Evolutionary conservation across 2,888 invertebrate species (phyloP).

Genomic region (Trilocha varians): DNA sequence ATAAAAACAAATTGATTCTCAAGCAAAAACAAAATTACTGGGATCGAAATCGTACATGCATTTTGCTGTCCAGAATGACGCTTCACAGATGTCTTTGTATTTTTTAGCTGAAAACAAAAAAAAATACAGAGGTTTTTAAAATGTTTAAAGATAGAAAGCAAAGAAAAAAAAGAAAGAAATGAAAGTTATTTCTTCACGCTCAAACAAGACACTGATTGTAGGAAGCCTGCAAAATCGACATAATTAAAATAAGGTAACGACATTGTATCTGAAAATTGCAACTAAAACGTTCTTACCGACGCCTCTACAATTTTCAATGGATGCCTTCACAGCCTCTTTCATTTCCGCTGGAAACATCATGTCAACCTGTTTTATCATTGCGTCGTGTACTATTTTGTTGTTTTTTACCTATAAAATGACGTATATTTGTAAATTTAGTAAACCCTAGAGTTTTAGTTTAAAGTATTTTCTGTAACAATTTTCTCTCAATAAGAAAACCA

Average conservation of each 20-base stretch:
- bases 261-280: too few species aligned
- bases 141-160: not conserved
- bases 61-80: constrained; percentile 38
- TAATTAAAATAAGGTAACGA: too few species aligned
- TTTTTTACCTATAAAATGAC: constrained; percentile 39
- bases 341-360: constrained; percentile 44
- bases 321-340: constrained; percentile 29
- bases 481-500: too few species aligned
- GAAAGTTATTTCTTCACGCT: too few species aligned
- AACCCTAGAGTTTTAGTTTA: too few species aligned
- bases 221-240: too few species aligned
- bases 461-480: too few species aligned
- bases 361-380: constrained; percentile 38
- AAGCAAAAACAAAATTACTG: constrained; percentile 34
- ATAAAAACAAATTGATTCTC: constrained; percentile 7
- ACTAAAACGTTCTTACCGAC: constrained; percentile 23
- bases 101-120: constrained; percentile 26
- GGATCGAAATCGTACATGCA: constrained; percentile 38
- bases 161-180: not conserved
- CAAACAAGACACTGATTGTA: too few species aligned
- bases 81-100: constrained; percentile 37
- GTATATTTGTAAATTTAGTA: too few species aligned
- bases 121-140: not conserved
- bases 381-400: constrained; percentile 32
- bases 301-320: constrained; percentile 31